Conservation (phyloP, 2,888 invertebrate species). For the Eulithis prunata region DNA sequence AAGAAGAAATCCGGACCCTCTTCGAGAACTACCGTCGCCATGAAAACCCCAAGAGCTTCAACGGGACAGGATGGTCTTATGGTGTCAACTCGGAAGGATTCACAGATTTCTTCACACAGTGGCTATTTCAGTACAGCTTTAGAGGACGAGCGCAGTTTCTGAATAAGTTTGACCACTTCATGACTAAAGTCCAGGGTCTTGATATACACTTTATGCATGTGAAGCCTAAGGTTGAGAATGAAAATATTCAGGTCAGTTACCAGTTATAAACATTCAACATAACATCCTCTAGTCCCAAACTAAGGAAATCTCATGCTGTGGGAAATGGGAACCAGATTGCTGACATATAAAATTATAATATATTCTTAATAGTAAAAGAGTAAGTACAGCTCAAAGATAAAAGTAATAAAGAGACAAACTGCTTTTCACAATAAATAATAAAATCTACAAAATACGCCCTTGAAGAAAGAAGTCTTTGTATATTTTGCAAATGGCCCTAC, state of each 20-base stretch:
- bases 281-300: too few species aligned
- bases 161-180: constrained; percentile 90
- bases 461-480: too few species aligned
- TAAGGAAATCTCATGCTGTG: too few species aligned
- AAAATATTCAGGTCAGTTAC: constrained; percentile 62
- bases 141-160: constrained; percentile 85
- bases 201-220: constrained; percentile 90
- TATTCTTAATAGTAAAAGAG: too few species aligned
- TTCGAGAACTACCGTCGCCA: constrained; percentile 72
- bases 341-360: too few species aligned
- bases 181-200: constrained; percentile 88
- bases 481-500: too few species aligned
- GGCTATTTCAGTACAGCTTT: constrained; percentile 89
- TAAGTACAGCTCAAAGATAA: too few species aligned
- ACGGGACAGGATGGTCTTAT: constrained; percentile 89
- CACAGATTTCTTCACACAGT: constrained; percentile 87
- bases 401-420: too few species aligned
- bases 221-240: constrained; percentile 75
- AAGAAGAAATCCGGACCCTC: constrained; percentile 80
- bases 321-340: too few species aligned
- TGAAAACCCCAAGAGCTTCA: constrained; percentile 67
- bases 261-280: too few species aligned
- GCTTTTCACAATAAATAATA: too few species aligned
- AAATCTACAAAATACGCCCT: too few species aligned
- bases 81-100: constrained; percentile 90